Percentiles rank a stretch among this genome's conserved stretches.
Conservation (phyloP, 2,113 vertebrate species). For the Hippocampus comes region DNA sequence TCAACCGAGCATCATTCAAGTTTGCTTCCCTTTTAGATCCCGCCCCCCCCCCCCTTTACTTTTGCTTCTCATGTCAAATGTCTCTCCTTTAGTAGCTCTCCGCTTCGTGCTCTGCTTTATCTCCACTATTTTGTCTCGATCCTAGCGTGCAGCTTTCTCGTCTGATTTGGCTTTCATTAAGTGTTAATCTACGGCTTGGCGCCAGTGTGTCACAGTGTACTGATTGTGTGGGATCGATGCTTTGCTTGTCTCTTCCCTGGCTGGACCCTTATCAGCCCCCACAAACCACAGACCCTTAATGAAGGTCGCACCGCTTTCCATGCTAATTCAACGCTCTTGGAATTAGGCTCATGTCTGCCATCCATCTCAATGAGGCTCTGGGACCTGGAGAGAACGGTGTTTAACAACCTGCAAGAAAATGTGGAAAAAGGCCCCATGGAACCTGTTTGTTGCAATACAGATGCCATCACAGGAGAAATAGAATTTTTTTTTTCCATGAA, state of each 20-base stretch:
- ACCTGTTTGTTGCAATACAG: too few relatives aligned
- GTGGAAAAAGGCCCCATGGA: too few relatives aligned
- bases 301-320: slow-evolving; percentile 54
- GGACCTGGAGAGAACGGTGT: slow-evolving; percentile 7
- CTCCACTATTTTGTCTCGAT: slow-evolving; percentile 11
- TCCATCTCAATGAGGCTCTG: slow-evolving; percentile 21
- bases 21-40: not conserved
- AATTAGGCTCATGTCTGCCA: slow-evolving; percentile 33
- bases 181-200: slow-evolving; percentile 60
- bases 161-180: slow-evolving; percentile 68
- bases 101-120: slow-evolving; percentile 36
- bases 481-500: too few relatives aligned
- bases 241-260: slow-evolving; percentile 38
- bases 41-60: not conserved
- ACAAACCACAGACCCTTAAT: slow-evolving; percentile 64
- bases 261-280: slow-evolving; percentile 57
- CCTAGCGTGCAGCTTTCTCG: slow-evolving; percentile 23
- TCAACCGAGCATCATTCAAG: not conserved
- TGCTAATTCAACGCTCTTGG: slow-evolving; percentile 57
- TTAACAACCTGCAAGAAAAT: not conserved
- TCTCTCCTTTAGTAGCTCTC: slow-evolving; percentile 23
- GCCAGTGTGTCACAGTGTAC: slow-evolving; percentile 47
- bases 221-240: slow-evolving; percentile 65
- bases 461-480: not conserved
- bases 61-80: slow-evolving; percentile 26